These are phyloP conservation scores for Baronia brevicornis DNA, from an alignment of 2,888 invertebrate species.

Conservation along the genomic window DNA sequence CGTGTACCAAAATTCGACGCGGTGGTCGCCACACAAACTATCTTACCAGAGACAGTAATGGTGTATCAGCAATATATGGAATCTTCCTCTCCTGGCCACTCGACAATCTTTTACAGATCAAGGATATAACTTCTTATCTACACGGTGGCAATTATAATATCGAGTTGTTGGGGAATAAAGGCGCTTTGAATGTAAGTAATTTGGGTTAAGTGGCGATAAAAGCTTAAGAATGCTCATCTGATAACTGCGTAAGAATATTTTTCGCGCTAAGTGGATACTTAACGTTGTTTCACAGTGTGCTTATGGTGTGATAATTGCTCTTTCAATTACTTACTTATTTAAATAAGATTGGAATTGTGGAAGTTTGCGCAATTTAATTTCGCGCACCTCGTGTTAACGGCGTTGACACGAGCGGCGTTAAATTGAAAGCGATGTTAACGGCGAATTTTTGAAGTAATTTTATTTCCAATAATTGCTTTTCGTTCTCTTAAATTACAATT, in stretches of 20 bases:
- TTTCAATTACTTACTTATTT: too few species aligned
- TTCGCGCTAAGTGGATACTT: too few species aligned
- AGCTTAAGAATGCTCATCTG: neutral
- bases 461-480: too few species aligned
- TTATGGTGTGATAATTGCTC: too few species aligned
- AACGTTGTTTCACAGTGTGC: too few species aligned
- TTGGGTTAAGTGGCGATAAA: slow-evolving; percentile 14
- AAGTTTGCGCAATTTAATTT: too few species aligned
- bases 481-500: too few species aligned
- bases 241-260: neutral
- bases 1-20: slow-evolving; percentile 42
- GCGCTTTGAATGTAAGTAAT: slow-evolving; percentile 37
- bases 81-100: slow-evolving; percentile 82
- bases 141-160: slow-evolving; percentile 35
- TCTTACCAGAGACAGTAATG: slow-evolving; percentile 26
- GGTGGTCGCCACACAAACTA: slow-evolving; percentile 33
- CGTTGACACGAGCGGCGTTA: too few species aligned
- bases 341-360: too few species aligned
- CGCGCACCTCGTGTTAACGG: too few species aligned
- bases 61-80: slow-evolving; percentile 76
- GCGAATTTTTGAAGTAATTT: too few species aligned
- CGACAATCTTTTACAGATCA: slow-evolving; percentile 55
- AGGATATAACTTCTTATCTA: slow-evolving; percentile 34
- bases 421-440: too few species aligned
- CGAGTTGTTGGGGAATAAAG: slow-evolving; percentile 41